Percentiles rank a stretch among this genome's conserved stretches.
Evolutionary conservation across 2,113 vertebrate species (phyloP).

Genomic region (Daboia siamensis): DNA sequence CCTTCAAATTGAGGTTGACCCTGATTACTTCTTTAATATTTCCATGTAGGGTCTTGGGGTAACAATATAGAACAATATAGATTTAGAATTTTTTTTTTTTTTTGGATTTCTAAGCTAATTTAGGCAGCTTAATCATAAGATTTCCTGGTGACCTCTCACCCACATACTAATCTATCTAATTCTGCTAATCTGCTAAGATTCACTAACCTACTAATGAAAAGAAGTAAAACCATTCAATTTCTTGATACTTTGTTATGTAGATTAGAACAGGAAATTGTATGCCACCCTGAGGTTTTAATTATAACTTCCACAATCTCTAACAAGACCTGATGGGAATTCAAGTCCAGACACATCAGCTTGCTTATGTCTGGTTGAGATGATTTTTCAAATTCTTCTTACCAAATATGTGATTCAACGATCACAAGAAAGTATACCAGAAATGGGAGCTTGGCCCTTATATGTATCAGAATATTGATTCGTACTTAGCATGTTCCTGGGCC

Average conservation of each 20-base stretch:
- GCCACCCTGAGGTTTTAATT: background rate
- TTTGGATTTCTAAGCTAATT: background rate
- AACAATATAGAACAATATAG: background rate
- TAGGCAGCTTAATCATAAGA: background rate
- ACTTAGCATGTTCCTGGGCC: background rate
- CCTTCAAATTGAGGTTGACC: background rate
- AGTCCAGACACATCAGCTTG: background rate
- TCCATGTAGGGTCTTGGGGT: background rate
- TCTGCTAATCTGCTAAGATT: background rate
- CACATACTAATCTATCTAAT: background rate
- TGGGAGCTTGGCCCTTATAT: background rate
- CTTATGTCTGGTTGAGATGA: background rate
- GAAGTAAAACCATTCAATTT: background rate
- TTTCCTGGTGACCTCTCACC: background rate
- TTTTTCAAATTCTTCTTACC: background rate
- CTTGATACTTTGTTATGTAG: background rate
- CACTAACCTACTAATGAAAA: background rate
- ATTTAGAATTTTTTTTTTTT: background rate
- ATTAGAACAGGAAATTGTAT: background rate
- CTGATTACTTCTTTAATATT: background rate
- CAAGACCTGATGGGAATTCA: background rate
- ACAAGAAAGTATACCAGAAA: background rate
- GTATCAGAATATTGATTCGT: background rate
- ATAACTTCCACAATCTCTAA: background rate
- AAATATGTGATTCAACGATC: background rate